These are phyloP conservation scores for Holothuria glaberrima DNA, from an alignment of 35 echinoderm and acorn worm species.

Conservation along the genomic window DNA sequence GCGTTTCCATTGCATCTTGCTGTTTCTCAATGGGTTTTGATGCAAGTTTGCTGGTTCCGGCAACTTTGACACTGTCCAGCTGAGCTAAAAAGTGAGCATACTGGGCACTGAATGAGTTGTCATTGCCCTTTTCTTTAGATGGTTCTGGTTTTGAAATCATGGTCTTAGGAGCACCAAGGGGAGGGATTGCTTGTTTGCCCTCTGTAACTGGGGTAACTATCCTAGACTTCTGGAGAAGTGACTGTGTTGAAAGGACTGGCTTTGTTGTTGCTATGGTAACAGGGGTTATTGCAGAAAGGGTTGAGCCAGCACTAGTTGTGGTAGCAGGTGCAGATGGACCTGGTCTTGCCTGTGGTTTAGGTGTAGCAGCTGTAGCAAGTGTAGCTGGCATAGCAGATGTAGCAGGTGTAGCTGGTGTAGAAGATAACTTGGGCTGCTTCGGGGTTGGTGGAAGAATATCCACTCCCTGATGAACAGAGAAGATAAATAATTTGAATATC, in stretches of 20 bases:
- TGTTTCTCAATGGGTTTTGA: not conserved
- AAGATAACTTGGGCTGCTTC: not conserved
- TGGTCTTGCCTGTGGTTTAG: not conserved
- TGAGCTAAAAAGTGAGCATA: conserved; percentile 78
- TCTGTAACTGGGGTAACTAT: not conserved
- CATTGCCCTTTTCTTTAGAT: not conserved
- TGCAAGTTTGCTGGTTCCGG: not conserved
- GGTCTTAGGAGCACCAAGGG: not conserved
- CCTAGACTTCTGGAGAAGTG: not conserved
- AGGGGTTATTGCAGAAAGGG: not conserved
- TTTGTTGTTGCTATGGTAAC: not conserved
- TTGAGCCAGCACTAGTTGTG: not conserved
- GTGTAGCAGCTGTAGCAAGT: not conserved
- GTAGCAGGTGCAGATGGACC: not conserved
- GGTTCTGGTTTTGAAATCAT: not conserved
- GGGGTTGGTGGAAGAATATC: conserved; percentile 20
- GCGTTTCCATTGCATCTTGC: not conserved
- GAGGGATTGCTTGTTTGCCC: not conserved
- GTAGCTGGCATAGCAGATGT: not conserved
- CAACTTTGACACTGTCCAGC: not conserved
- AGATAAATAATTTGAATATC: no score
- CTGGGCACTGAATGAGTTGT: conserved; percentile 72
- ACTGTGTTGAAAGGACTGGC: not conserved
- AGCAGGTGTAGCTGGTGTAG: not conserved
- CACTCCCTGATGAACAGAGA: not conserved